Conservation (phyloP, 2,113 vertebrate genomes). For the Limnothrissa miodon region DNA sequence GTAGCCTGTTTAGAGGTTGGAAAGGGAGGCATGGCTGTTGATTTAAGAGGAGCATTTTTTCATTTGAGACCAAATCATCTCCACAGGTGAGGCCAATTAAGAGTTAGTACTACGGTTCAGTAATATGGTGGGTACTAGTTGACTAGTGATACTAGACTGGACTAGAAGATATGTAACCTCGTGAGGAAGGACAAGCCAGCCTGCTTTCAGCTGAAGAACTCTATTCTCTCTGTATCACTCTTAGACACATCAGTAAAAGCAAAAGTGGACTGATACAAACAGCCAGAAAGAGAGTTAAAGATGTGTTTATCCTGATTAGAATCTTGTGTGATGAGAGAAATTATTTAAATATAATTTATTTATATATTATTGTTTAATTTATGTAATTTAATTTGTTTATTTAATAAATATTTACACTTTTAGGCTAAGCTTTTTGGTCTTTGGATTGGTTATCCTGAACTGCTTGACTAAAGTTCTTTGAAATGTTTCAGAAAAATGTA, state of each 20-base stretch:
- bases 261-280: neutral
- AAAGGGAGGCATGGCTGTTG: neutral
- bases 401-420: neutral
- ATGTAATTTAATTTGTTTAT: too few species aligned
- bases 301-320: too few species aligned
- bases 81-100: neutral
- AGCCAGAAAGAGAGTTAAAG: too few species aligned
- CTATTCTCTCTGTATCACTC: neutral
- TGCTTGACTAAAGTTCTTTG: neutral
- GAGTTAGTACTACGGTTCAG: too few species aligned
- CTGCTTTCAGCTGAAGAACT: neutral
- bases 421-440: neutral
- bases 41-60: neutral
- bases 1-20: neutral
- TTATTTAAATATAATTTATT: too few species aligned
- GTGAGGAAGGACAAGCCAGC: neutral
- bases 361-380: too few species aligned
- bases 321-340: neutral
- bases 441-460: neutral
- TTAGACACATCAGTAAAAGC: neutral
- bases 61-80: neutral
- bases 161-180: neutral
- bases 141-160: too few species aligned
- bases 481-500: neutral
- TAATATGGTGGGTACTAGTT: too few species aligned